A percentile compares a stretch with the other conserved stretches of the same genome.
Evolutionary conservation across 2,797 vertebrate genomes (phyloP).

Genomic region (Catharus ustulatus): DNA sequence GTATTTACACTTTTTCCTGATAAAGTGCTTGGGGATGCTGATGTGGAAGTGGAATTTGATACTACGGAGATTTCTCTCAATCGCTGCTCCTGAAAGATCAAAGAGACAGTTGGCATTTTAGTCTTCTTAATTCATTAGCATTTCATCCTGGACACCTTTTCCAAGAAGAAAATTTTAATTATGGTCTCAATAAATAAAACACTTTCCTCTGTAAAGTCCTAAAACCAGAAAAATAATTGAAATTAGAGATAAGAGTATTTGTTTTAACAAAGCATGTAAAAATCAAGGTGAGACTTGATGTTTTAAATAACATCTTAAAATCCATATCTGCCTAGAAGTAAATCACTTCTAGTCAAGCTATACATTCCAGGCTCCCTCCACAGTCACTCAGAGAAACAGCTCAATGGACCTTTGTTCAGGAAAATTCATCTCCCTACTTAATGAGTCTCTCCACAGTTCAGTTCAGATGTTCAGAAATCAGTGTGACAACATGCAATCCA

Average conservation of each 20-base stretch:
- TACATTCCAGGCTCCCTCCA: not conserved
- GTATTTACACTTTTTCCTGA: slow-evolving; percentile 86
- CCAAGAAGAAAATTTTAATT: not conserved
- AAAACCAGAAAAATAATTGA: not conserved
- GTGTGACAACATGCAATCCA: not conserved
- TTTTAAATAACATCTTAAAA: not conserved
- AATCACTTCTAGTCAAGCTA: not conserved
- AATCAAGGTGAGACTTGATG: not conserved
- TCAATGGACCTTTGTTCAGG: not conserved
- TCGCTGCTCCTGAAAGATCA: slow-evolving; percentile 84
- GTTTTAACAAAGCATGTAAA: not conserved
- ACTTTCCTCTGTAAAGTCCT: not conserved
- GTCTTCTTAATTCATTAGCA: not conserved
- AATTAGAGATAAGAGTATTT: not conserved
- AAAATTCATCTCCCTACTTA: not conserved
- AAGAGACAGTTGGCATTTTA: not conserved
- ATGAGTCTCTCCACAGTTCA: not conserved
- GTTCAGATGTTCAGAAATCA: not conserved
- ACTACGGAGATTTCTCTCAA: slow-evolving; percentile 85
- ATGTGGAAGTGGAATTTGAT: slow-evolving; percentile 78
- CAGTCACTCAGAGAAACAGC: not conserved
- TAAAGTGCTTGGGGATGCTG: slow-evolving; percentile 87
- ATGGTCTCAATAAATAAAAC: not conserved
- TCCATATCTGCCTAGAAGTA: not conserved
- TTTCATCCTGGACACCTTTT: not conserved